Conservation (phyloP, 2,888 invertebrate species). For the Hyposoter dolosus region DNA sequence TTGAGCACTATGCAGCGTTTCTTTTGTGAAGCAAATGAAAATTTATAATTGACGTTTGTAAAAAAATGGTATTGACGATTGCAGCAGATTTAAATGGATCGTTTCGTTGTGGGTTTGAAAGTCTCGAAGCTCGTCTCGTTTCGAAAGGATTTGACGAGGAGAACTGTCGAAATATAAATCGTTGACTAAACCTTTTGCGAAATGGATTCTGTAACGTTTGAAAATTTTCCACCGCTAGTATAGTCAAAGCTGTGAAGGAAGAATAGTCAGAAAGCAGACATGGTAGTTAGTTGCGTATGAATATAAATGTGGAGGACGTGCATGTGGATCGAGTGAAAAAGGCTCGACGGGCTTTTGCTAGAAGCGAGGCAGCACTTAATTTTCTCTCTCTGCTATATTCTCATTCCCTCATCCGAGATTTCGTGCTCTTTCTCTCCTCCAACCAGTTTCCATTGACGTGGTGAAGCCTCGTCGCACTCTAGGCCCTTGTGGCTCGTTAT, state of each 20-base stretch:
- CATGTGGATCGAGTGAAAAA: slow-evolving; percentile 4
- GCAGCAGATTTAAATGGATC: not conserved
- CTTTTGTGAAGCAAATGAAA: too few species aligned
- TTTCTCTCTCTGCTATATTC: slow-evolving; percentile 14
- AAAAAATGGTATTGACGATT: too few species aligned
- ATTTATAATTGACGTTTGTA: too few species aligned
- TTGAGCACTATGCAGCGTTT: too few species aligned
- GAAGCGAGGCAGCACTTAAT: not conserved
- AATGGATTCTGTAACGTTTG: not conserved
- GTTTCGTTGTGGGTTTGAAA: not conserved
- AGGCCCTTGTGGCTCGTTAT: slow-evolving; percentile 25
- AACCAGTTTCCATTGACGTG: too few species aligned
- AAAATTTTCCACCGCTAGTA: not conserved
- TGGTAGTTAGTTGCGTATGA: not conserved
- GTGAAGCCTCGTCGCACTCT: not conserved
- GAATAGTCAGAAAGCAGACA: not conserved
- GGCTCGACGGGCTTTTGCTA: not conserved
- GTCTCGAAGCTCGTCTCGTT: too few species aligned
- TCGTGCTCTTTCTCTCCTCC: slow-evolving; percentile 4
- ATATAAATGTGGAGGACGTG: not conserved
- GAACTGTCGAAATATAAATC: not conserved
- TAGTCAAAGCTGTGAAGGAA: not conserved
- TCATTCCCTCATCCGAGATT: slow-evolving; percentile 40
- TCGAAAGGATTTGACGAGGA: too few species aligned
- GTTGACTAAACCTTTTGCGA: not conserved